Percentiles rank a stretch among this genome's conserved stretches.
Evolutionary conservation across 2,113 vertebrate genomes (phyloP).

Genomic region (Ascaphus truei): DNA sequence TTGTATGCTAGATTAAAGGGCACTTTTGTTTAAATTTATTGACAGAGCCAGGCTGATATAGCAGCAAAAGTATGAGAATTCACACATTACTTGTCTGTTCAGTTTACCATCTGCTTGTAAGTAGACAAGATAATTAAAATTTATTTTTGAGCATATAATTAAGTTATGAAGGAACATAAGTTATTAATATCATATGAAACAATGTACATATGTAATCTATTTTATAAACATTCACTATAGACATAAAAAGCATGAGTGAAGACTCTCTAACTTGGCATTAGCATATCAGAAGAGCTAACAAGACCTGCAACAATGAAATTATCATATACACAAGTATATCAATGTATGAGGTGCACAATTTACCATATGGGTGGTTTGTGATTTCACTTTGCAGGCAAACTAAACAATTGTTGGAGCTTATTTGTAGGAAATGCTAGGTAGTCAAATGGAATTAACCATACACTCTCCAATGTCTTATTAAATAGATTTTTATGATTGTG

Average conservation of each 20-base stretch:
- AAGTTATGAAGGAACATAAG: neutral
- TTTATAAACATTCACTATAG: neutral
- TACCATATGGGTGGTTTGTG: neutral
- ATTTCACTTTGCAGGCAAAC: neutral
- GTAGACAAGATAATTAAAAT: neutral
- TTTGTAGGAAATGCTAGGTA: neutral
- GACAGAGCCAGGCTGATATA: neutral
- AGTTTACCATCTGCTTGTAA: neutral
- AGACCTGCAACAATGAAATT: neutral
- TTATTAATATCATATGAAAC: constrained; percentile 3
- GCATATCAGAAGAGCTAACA: no score
- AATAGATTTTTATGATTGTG: neutral
- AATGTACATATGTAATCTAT: neutral
- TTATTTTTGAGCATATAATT: neutral
- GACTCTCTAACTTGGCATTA: no score
- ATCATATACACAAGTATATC: neutral
- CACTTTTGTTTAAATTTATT: no score
- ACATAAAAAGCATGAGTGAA: neutral
- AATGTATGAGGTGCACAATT: neutral
- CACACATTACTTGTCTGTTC: neutral
- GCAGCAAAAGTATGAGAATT: neutral
- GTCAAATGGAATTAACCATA: neutral
- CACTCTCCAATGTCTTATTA: neutral
- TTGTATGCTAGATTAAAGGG: no score
- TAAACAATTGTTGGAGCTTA: neutral